A percentile compares a stretch with the other conserved stretches of the same genome.
These are phyloP conservation scores for Myxocyprinus asiaticus DNA, from an alignment of 2,113 vertebrate genomes.

Conservation along the genomic window DNA sequence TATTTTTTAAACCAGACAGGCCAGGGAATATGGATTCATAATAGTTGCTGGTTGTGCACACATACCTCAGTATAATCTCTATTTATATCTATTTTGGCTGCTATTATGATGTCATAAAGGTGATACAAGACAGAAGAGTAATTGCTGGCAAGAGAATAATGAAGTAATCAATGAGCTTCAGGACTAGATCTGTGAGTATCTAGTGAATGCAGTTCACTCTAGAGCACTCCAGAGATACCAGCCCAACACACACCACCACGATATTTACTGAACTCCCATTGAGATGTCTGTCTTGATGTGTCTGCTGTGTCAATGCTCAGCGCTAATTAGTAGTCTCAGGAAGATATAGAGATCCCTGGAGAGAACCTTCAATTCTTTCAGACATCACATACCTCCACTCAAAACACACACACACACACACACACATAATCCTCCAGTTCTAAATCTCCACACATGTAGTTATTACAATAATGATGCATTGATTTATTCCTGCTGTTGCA, in stretches of 20 bases:
- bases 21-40: neutral
- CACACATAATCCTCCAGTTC: too few relatives aligned
- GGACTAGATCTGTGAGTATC: neutral
- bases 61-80: neutral
- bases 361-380: neutral
- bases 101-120: neutral
- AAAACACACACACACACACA: neutral
- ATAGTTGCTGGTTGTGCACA: neutral
- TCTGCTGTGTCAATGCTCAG: conserved; percentile 4
- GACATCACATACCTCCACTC: conserved; percentile 22
- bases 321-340: conserved; percentile 13
- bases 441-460: too few relatives aligned
- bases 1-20: neutral
- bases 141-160: conserved; percentile 23
- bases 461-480: too few relatives aligned
- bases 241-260: neutral
- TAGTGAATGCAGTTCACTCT: neutral
- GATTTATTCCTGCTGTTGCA: too few relatives aligned
- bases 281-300: conserved; percentile 11
- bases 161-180: conserved; percentile 2
- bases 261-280: conserved; percentile 10
- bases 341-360: conserved; percentile 26
- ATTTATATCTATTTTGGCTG: neutral
- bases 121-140: neutral
- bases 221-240: neutral